Evolutionary conservation across 2,113 vertebrate genomes (phyloP), one percentile per base, ranked within the genome.

Genomic region (Illadopsis cleaveri): DNA sequence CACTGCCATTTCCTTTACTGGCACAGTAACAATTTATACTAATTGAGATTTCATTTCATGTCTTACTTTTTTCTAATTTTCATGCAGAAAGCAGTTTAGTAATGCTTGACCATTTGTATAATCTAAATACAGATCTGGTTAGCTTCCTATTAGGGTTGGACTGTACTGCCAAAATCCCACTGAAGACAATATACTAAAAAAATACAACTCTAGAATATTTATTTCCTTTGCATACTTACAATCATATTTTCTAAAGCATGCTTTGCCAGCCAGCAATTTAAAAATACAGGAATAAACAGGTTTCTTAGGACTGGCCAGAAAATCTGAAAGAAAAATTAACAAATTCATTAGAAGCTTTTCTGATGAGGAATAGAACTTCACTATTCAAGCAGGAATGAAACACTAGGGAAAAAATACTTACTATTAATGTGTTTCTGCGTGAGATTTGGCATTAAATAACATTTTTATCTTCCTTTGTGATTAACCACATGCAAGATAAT

Each of bases 251-350:
- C 98, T 97, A 99, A 98, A 90, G 98, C 98, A 95, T 98, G 98
- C 90, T 98, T 99, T 85, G 98, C 98, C 93, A 99, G 96, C 98
- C 98, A 99, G 88, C 98, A 99, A 84, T 99, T 99, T 91, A 99
- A 98, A 98, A 99, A 99, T 38, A 98, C 98, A 57, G 98, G 98
- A 90, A 99, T 98, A 97, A 98, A 99, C 28, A 99, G 94, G 96
- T 98, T 98, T 95, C 98, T 98, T 95, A 99, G 94, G 21, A 97
- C 95, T 90, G 96, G 97, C 97, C 98, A 98, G 96, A 99, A 98
- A 96, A 99, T 99, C 98, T 99, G 97, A 97, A 75, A 96, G 91
- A 96, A 66, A 58, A 92, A 84, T 82, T 70, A 86, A 95, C 45
- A 86, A 77, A 76, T 60, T 85, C 13, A 33, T 94, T 75, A 87